Percentiles rank a stretch among this genome's conserved stretches.
Conservation (phyloP, 2,797 vertebrate species). For the Argyrosomus regius region DNA sequence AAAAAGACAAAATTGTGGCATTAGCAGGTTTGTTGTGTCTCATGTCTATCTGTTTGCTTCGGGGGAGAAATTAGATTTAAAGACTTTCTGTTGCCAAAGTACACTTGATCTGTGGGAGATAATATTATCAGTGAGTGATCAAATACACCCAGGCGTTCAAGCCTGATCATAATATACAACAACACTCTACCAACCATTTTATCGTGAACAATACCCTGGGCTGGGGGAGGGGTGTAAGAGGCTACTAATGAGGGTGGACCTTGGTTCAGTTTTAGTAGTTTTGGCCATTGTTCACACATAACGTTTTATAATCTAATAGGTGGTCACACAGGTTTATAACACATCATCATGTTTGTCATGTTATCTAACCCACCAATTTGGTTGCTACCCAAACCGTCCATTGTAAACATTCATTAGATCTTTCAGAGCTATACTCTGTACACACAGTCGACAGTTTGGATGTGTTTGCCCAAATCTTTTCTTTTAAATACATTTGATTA, state of each 20-base stretch:
- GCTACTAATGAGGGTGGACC: constrained; percentile 4
- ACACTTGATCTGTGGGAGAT: neutral
- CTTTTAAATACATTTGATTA: neutral
- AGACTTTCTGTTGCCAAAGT: neutral
- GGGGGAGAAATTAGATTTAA: no score
- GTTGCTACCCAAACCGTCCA: neutral
- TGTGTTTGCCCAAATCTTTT: neutral
- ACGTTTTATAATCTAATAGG: neutral
- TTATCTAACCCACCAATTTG: constrained; percentile 12
- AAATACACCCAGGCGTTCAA: neutral
- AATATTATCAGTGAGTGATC: neutral
- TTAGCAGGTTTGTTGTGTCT: neutral
- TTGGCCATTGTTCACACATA: neutral
- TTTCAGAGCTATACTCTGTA: neutral
- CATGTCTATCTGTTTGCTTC: no score
- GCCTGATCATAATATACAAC: neutral
- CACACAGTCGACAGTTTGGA: neutral
- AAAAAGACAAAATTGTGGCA: neutral
- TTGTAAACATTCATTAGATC: constrained; percentile 10
- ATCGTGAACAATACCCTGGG: constrained; percentile 14
- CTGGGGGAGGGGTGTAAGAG: constrained; percentile 27
- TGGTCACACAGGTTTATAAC: constrained; percentile 4
- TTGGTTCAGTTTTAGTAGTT: neutral
- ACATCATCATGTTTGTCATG: neutral
- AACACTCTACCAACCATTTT: constrained; percentile 8